Conservation (phyloP, 2,113 vertebrate species). For the Thinocorus orbignyianus region DNA sequence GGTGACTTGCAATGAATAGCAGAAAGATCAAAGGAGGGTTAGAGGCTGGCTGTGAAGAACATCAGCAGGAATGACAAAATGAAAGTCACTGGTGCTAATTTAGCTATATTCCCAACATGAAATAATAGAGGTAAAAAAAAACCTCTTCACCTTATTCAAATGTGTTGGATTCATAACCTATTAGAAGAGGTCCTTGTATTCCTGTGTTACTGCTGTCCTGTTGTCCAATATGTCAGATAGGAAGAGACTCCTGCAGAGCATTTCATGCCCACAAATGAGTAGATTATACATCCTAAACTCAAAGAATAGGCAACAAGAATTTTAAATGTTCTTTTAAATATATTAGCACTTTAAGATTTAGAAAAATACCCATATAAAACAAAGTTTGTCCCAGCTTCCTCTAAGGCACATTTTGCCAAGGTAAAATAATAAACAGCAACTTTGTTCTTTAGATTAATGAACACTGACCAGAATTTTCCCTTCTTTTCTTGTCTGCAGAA, state of each 20-base stretch:
- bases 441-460: background rate
- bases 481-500: background rate
- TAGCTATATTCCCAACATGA: background rate
- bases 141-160: background rate
- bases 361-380: background rate
- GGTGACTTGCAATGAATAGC: background rate
- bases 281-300: background rate
- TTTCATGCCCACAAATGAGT: background rate
- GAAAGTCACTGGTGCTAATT: background rate
- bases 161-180: background rate
- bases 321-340: background rate
- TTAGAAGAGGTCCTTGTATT: background rate
- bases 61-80: background rate
- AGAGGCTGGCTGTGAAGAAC: background rate
- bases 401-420: background rate
- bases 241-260: background rate
- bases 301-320: background rate
- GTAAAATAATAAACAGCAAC: background rate
- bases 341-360: background rate
- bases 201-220: background rate
- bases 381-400: background rate
- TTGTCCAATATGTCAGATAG: background rate
- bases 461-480: background rate
- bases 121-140: background rate
- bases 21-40: slow-evolving; percentile 37